Conservation (phyloP, 2,888 invertebrate genomes). For the Microplitis manilae region DNA sequence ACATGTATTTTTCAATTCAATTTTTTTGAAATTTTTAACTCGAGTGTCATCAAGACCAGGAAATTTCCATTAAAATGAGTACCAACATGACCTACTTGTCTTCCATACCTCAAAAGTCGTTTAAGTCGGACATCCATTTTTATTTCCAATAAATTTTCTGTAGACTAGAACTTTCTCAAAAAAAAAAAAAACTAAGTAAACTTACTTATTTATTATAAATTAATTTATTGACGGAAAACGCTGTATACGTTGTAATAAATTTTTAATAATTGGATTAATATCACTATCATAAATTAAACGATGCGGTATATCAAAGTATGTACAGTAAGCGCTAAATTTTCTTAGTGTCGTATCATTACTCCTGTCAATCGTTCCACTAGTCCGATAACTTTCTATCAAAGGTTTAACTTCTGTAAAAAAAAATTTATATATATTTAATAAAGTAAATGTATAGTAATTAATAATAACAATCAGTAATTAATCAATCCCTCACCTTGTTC, state of each 20-base stretch:
- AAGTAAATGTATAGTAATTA: constrained; percentile 7
- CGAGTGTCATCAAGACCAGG: too few species aligned
- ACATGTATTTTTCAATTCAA: too few species aligned
- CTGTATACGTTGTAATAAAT: constrained; percentile 51
- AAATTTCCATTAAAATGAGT: too few species aligned
- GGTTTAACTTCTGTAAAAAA: constrained; percentile 68
- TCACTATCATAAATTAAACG: constrained; percentile 64
- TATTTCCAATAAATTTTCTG: not conserved
- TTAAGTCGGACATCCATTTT: too few species aligned
- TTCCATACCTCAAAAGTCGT: too few species aligned
- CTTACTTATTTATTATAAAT: not conserved
- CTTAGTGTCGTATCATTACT: constrained; percentile 67
- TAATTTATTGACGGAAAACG: constrained; percentile 51
- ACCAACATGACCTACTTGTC: too few species aligned
- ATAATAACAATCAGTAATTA: constrained; percentile 25
- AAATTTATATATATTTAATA: constrained; percentile 21
- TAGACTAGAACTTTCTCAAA: not conserved
- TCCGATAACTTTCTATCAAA: constrained; percentile 73
- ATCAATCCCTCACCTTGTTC: constrained; percentile 69
- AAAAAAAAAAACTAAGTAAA: not conserved
- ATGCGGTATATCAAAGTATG: constrained; percentile 76
- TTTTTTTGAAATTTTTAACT: too few species aligned
- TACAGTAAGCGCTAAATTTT: constrained; percentile 74
- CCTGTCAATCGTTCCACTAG: constrained; percentile 69
- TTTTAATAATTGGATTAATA: constrained; percentile 52